Conservation (phyloP, 1,140 invertebrate genomes). For the Venustaconcha ellipsiformis region DNA sequence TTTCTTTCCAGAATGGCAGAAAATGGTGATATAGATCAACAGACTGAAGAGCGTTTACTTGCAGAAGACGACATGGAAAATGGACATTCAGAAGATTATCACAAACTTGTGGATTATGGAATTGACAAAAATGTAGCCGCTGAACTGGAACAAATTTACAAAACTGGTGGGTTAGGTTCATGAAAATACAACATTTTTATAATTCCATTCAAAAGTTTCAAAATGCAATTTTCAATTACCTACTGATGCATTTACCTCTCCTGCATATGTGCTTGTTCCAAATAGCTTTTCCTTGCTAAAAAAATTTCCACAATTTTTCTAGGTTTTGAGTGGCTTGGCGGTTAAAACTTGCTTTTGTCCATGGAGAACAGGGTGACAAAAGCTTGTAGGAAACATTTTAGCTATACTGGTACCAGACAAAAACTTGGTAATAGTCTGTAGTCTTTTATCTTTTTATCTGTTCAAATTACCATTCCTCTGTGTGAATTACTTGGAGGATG, state of each 20-base stretch:
- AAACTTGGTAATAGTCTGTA: neutral
- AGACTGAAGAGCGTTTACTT: conserved; percentile 41
- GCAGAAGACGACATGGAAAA: conserved; percentile 40
- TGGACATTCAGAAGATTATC: conserved; percentile 80
- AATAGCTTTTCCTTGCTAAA: neutral
- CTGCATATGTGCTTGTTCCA: neutral
- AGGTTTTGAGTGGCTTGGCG: too few species aligned
- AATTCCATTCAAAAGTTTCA: neutral
- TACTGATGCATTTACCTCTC: neutral
- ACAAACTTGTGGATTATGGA: conserved; percentile 86
- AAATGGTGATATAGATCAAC: conserved; percentile 46
- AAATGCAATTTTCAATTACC: neutral
- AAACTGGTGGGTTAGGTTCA: conserved; percentile 78
- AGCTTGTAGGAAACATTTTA: too few species aligned
- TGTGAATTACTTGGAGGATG: too few species aligned
- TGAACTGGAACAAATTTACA: conserved; percentile 97
- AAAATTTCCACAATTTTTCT: too few species aligned
- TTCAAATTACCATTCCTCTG: neutral
- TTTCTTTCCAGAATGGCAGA: conserved; percentile 39
- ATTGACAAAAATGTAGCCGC: conserved; percentile 93
- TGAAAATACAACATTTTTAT: neutral
- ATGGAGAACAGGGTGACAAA: too few species aligned
- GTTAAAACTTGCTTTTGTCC: too few species aligned
- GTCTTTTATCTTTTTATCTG: neutral
- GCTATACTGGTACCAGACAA: neutral